A percentile compares a stretch with the other conserved stretches of the same genome.
Conservation (phyloP, 2,113 vertebrate genomes). For the Arenaria interpres region DNA sequence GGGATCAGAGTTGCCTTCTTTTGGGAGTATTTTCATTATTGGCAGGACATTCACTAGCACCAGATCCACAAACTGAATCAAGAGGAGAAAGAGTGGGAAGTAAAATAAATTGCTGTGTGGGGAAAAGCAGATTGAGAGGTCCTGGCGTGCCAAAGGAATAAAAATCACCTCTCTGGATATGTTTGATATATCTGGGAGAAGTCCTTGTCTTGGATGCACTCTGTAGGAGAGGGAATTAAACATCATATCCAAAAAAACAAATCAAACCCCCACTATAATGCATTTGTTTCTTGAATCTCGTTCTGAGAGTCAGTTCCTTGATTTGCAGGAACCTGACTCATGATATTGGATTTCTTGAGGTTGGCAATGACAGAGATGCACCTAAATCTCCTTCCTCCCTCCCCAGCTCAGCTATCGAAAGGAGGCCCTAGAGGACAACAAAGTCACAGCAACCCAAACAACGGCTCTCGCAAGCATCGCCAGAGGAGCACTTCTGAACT, state of each 20-base stretch:
- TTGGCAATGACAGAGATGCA: not conserved
- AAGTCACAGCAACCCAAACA: not conserved
- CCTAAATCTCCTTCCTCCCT: not conserved
- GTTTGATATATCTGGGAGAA: not conserved
- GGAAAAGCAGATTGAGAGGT: conserved; percentile 8
- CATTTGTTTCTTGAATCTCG: not conserved
- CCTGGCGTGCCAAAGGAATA: not conserved
- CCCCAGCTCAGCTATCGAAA: not conserved
- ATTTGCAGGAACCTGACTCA: not conserved
- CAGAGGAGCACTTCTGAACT: not conserved
- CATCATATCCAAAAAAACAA: not conserved
- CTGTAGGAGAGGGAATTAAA: not conserved
- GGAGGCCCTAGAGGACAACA: not conserved
- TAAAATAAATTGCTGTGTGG: conserved; percentile 4
- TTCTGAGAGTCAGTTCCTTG: not conserved
- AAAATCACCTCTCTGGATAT: conserved; percentile 2
- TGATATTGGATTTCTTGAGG: not conserved
- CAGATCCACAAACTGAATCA: not conserved
- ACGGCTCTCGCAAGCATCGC: not conserved
- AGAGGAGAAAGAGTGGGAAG: not conserved
- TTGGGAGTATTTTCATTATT: conserved; percentile 25
- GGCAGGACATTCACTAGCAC: not conserved
- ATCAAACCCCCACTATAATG: not conserved
- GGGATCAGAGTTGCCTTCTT: conserved; percentile 40
- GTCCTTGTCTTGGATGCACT: not conserved